A percentile compares a stretch with the other conserved stretches of the same genome.
Conservation (phyloP, 2,888 invertebrate genomes). For the Erpobdella octoculata region DNA sequence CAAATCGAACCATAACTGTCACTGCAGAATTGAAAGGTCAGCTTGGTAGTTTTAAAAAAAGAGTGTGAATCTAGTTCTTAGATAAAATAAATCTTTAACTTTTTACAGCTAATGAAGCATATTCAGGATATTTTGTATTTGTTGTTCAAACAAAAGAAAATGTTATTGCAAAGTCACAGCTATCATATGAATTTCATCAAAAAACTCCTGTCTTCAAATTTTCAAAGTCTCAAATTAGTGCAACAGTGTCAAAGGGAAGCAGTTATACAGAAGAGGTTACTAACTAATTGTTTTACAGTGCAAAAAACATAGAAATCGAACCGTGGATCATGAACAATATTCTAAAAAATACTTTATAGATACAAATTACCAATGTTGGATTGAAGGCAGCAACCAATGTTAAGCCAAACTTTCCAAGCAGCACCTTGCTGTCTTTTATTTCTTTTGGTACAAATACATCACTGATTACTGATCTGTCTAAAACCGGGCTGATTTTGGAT, state of each 20-base stretch:
- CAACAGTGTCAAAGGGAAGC: conserved; percentile 26
- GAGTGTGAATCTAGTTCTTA: too few relatives aligned
- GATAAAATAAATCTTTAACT: too few relatives aligned
- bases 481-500: conserved; percentile 26
- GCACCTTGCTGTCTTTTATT: conserved; percentile 34
- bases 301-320: background rate
- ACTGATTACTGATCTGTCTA: background rate
- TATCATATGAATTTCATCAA: conserved; percentile 17
- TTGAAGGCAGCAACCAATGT: conserved; percentile 36
- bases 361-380: conserved; percentile 36
- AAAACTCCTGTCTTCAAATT: conserved; percentile 23
- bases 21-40: conserved; percentile 8
- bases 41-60: background rate
- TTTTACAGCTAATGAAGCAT: conserved; percentile 5
- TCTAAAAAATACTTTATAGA: conserved; percentile 22
- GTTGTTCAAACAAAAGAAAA: conserved; percentile 9
- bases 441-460: conserved; percentile 33
- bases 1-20: background rate
- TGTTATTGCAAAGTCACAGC: background rate
- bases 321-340: background rate
- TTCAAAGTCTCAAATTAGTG: conserved; percentile 15
- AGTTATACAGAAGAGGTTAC: conserved; percentile 18
- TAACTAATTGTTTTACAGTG: too few relatives aligned
- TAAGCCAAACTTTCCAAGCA: conserved; percentile 34
- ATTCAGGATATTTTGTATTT: conserved; percentile 15